Percentiles rank a stretch among this genome's conserved stretches.
Conservation (phyloP, 1,140 invertebrate species). For the Ooceraea biroi region DNA sequence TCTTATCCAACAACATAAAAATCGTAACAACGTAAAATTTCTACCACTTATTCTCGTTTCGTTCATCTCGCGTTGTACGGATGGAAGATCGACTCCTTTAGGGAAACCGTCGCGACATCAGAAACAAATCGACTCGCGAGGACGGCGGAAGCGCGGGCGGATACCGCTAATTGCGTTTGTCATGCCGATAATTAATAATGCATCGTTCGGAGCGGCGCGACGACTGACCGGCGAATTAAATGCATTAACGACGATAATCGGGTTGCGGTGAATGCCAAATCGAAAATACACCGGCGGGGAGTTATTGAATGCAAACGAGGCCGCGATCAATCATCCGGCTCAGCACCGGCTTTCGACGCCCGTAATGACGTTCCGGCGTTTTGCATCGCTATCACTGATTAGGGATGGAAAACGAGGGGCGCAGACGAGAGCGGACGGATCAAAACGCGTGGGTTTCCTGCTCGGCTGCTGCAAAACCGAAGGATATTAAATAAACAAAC, state of each 20-base stretch:
- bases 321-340: conserved; percentile 72
- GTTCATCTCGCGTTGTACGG: not conserved
- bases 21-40: not conserved
- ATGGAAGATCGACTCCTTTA: conserved; percentile 49
- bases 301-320: conserved; percentile 76
- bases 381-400: conserved; percentile 57
- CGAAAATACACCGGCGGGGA: conserved; percentile 74
- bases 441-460: conserved; percentile 20
- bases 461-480: not conserved
- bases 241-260: conserved; percentile 76
- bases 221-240: conserved; percentile 74
- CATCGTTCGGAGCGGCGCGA: conserved; percentile 58
- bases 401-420: not conserved
- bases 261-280: conserved; percentile 75
- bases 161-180: conserved; percentile 73
- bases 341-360: conserved; percentile 62
- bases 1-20: not conserved
- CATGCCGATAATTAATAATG: conserved; percentile 76
- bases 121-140: conserved; percentile 44
- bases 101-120: conserved; percentile 7
- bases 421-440: too few species aligned
- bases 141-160: conserved; percentile 10
- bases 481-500: conserved; percentile 41
- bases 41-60: not conserved
- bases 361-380: conserved; percentile 59